Evolutionary conservation across 2,113 vertebrate genomes (phyloP).

Genomic region (Ictidomys tridecemlineatus): DNA sequence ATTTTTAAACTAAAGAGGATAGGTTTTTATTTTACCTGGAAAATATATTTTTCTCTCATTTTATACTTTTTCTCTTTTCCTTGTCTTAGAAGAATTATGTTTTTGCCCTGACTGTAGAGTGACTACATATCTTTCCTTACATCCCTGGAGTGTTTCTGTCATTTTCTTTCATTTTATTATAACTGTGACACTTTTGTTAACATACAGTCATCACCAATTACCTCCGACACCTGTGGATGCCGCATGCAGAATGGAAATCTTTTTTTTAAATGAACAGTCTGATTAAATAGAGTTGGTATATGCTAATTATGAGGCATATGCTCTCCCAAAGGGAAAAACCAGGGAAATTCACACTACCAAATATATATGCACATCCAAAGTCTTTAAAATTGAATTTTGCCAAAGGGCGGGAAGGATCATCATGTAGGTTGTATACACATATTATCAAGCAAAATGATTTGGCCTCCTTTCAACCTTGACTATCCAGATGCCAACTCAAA

Average conservation of each 20-base stretch:
- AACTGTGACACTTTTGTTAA: conserved; percentile 65
- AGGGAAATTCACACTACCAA: conserved; percentile 37
- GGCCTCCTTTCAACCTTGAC: not conserved
- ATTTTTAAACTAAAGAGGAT: conserved; percentile 47
- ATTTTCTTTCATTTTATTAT: conserved; percentile 63
- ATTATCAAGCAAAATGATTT: not conserved
- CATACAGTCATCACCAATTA: conserved; percentile 62
- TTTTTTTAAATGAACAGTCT: conserved; percentile 57
- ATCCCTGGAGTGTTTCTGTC: conserved; percentile 5
- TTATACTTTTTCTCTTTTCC: not conserved
- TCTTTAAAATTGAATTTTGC: not conserved
- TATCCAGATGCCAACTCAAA: not conserved
- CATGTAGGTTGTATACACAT: not conserved
- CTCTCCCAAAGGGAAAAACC: conserved; percentile 33
- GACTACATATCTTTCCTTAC: not conserved
- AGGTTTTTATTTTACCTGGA: conserved; percentile 38
- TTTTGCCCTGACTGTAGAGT: not conserved
- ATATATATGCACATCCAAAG: not conserved
- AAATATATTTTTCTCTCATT: conserved; percentile 3
- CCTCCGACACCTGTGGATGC: conserved; percentile 64
- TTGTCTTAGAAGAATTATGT: not conserved
- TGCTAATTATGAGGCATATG: conserved; percentile 43
- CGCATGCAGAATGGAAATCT: conserved; percentile 57
- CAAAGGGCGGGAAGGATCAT: not conserved
- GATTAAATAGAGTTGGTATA: conserved; percentile 53